Base-by-base conservation (phyloP, 2,113 vertebrate genomes). In the Phaethon lepturus region DNA sequence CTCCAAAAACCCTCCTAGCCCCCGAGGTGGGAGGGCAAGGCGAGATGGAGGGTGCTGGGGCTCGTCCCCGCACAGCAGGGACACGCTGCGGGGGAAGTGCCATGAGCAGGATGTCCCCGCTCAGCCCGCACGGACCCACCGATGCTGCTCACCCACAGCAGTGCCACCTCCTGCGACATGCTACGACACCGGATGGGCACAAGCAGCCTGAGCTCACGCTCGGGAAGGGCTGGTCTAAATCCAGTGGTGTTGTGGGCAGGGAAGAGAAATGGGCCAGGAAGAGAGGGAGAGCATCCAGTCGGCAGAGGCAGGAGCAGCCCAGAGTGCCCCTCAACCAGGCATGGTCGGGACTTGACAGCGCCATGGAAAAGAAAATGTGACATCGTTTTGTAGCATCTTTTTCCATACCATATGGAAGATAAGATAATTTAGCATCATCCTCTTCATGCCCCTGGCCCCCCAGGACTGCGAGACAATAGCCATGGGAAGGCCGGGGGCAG, bases 61-160 rank as follows among this genome's bases (percentile, higher is more conserved):
- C 25, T 66, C 5, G 0, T 50, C 24, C 50, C 26, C 6, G 2
- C 4, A 0, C 72, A 66, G 40, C 29, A 62, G 50, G 17, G 50
- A 18, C 11, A 22, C 3, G 4, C 42, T 71, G 55, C 14, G 29
- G 74, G 28, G 49, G 45, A 69, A 87, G 17, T 13, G 25, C 25
- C 2, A 0, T 9, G 38, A 58, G 38, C 4, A 7, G 35, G 50
- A 35, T n/a, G 31, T 29, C 31, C 55, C 77, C 0, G 0, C 17
- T 82, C 62, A 55, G 76, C 55, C 28, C 1, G 1, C 0, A 0
- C 0, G 5, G 25, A 29, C 38, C 44, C 8, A 38, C 15, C 0
- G 5, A 11, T 26, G 56, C 67, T 35, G 81, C 76, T 79, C 50
- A 64, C 24, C 20, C 55, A 7, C 31, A 5, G 9, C 88, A 84